phyloP scores from a whole-genome alignment of 2,888 invertebrate genomes.

The Petrophora chlorosata region DNA sequence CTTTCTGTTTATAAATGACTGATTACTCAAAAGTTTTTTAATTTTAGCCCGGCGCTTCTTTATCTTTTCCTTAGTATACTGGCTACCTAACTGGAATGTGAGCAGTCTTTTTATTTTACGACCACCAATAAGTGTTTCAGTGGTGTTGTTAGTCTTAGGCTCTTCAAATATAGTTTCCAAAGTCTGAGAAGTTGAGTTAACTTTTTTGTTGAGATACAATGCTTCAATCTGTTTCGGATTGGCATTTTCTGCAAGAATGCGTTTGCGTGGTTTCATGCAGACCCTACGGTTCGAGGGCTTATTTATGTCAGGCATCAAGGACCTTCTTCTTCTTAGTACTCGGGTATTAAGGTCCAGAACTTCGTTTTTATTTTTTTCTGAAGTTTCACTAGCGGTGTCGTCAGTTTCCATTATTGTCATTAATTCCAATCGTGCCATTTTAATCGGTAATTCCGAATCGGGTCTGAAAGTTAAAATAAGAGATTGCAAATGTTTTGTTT shows the following conservation, averaged over 20 bases:
- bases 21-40: slow-evolving; percentile 81
- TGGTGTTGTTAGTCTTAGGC: slow-evolving; percentile 72
- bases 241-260: slow-evolving; percentile 63
- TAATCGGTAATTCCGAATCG: slow-evolving; percentile 69
- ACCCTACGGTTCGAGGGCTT: slow-evolving; percentile 75
- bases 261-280: slow-evolving; percentile 75
- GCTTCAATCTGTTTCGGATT: slow-evolving; percentile 77
- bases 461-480: slow-evolving; percentile 54
- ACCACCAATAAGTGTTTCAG: slow-evolving; percentile 74
- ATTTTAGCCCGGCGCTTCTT: slow-evolving; percentile 84
- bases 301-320: slow-evolving; percentile 57
- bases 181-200: slow-evolving; percentile 77
- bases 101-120: slow-evolving; percentile 84
- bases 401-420: slow-evolving; percentile 65
- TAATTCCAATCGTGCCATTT: slow-evolving; percentile 74
- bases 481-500: background rate
- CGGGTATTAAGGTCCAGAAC: slow-evolving; percentile 53
- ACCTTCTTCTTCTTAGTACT: slow-evolving; percentile 70
- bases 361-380: slow-evolving; percentile 42
- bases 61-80: slow-evolving; percentile 81
- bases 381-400: slow-evolving; percentile 39
- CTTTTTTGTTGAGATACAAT: slow-evolving; percentile 83
- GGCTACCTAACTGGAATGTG: slow-evolving; percentile 78
- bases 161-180: slow-evolving; percentile 87
- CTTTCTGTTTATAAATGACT: slow-evolving; percentile 76